Evolutionary conservation across 1,140 invertebrate species (phyloP), one percentile per base, ranked within the genome.

Genomic region (Hyposmocoma kahamanoa): DNA sequence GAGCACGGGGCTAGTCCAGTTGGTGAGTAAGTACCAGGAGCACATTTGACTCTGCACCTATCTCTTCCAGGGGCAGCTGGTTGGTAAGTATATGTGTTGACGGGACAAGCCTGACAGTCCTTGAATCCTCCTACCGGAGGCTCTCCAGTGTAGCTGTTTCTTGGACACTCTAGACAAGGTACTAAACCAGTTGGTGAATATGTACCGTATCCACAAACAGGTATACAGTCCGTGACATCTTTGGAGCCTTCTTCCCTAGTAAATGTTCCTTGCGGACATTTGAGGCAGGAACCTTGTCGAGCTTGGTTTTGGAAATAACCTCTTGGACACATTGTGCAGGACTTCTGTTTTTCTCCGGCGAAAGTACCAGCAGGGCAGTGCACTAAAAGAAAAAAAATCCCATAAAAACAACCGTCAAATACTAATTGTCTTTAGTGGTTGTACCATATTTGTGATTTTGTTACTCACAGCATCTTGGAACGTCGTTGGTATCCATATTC

Each of bases 281-380:
- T 91, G 13, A 95, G 86, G 72, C 96, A 97, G 1, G 91, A 88
- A 1, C 95, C 95, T 89, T 97, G 95, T 34, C 96, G 90, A 53
- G 94, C 95, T 60, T 92, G 90, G 67, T 97, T 96, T 86, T 98
- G 97, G 75, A 98, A 99, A 58, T 91, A 97, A 19, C 97, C 97
- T 62, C 91, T 88, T 1, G 92, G 92, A 75, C 97, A 99, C 62
- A 92, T 91, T n/a, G 94, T 94, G 79, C 97, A 99, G 50, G 90
- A 87, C 54, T 94, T 93, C 74, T 95, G 94, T 56, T 96, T 94
- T 63, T 94, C 92, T 17, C 92, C 93, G 43, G 96, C 96, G 72
- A 92, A 98, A 0, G 96, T 97, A 63, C 97, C 97, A 62, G 96
- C 95, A 13, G 97, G 97, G 80, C 97, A 99, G 66, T 97, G 94